A percentile compares a stretch with the other conserved stretches of the same genome.
These are phyloP conservation scores for Erythrocebus patas DNA, from an alignment of 2,113 vertebrate species.

Conservation along the genomic window DNA sequence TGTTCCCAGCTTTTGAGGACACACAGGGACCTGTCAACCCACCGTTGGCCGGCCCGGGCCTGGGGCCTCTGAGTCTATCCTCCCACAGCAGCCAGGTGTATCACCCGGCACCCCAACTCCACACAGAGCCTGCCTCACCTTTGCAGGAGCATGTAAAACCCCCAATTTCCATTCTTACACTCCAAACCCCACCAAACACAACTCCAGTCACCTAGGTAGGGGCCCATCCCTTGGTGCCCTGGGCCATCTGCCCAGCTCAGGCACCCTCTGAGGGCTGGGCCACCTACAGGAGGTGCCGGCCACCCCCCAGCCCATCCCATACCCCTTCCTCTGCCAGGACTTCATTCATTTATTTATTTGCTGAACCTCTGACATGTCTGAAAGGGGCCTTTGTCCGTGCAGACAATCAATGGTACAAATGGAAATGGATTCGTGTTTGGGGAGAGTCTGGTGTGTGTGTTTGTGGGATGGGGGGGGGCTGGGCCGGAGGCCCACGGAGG, in stretches of 20 bases:
- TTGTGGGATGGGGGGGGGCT: neutral
- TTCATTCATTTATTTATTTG: slow-evolving; percentile 76
- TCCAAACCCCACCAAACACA: neutral
- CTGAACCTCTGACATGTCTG: slow-evolving; percentile 66
- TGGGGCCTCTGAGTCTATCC: fast-evolving
- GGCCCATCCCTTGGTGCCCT: neutral
- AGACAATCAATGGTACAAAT: slow-evolving; percentile 63
- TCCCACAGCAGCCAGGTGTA: fast-evolving
- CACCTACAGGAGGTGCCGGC: neutral
- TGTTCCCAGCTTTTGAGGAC: neutral
- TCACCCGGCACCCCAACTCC: fast-evolving
- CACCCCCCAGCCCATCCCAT: slow-evolving; percentile 8
- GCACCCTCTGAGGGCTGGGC: neutral
- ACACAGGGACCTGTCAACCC: too few species aligned
- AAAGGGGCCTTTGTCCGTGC: slow-evolving; percentile 69
- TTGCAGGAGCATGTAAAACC: neutral
- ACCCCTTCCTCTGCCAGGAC: slow-evolving; percentile 47
- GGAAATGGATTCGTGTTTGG: slow-evolving; percentile 59
- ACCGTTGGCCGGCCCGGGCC: fast-evolving
- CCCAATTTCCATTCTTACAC: fast-evolving
- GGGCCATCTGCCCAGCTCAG: neutral
- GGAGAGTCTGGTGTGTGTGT: slow-evolving; percentile 44
- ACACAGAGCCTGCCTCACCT: too few species aligned
- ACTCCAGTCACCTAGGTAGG: neutral
- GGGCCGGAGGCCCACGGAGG: neutral